Evolutionary conservation across 2,888 invertebrate species (phyloP).

Genomic region (Entomobrya multifasciata): DNA sequence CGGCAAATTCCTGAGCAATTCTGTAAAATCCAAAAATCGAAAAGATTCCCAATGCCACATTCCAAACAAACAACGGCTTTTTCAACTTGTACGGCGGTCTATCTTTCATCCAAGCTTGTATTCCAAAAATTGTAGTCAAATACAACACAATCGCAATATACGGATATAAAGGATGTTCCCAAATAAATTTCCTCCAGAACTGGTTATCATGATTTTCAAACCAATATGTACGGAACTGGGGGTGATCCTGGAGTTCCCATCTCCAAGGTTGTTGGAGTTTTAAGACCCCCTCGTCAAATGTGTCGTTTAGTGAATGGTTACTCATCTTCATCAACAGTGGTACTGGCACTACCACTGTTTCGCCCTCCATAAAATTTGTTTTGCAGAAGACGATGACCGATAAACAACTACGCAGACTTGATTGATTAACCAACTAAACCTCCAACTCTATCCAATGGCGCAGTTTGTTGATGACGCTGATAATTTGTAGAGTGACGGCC

Average conservation of each 20-base stretch:
- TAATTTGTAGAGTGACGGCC: conserved; percentile 9
- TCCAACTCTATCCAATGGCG: too few species aligned
- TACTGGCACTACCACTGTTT: too few species aligned
- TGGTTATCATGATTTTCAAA: conserved; percentile 63
- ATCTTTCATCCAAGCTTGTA: conserved; percentile 94
- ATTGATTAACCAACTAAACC: neutral
- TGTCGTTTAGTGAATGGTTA: conserved; percentile 17
- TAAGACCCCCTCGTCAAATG: conserved; percentile 49
- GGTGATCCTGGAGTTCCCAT: conserved; percentile 49
- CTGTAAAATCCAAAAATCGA: conserved; percentile 60
- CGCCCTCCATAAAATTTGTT: neutral
- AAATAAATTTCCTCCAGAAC: conserved; percentile 61
- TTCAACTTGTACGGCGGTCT: conserved; percentile 94
- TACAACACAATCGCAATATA: conserved; percentile 60
- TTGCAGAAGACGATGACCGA: neutral
- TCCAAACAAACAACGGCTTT: conserved; percentile 94
- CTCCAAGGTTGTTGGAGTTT: conserved; percentile 56
- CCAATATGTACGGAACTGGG: conserved; percentile 52
- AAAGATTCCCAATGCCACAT: conserved; percentile 88
- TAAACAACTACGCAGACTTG: neutral
- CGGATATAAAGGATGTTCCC: conserved; percentile 50
- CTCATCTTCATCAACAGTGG: conserved; percentile 1
- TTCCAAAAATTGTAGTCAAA: conserved; percentile 52
- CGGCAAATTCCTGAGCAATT: conserved; percentile 31
- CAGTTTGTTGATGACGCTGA: neutral